Evolutionary conservation across 2,888 invertebrate species (phyloP).

Genomic region (Phyto melanocephala): DNA sequence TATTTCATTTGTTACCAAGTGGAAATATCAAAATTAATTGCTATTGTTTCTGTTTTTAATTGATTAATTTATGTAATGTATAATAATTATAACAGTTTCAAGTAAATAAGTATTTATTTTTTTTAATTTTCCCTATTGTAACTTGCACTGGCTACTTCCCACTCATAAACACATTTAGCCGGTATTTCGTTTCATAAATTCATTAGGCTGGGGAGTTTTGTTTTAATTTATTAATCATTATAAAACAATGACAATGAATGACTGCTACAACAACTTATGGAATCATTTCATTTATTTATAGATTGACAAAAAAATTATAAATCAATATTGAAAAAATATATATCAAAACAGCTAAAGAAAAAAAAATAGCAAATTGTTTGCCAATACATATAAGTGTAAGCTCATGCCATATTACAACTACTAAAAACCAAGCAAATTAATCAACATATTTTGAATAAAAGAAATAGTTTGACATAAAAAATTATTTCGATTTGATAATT

Average conservation of each 20-base stretch:
- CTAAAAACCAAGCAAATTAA: background rate
- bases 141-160: too few relatives aligned
- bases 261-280: background rate
- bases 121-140: background rate
- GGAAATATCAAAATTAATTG: background rate
- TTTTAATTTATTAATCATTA: too few relatives aligned
- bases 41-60: background rate
- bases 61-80: background rate
- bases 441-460: background rate
- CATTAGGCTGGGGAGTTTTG: too few relatives aligned
- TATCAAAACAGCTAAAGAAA: too few relatives aligned
- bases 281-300: background rate
- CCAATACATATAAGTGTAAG: too few relatives aligned
- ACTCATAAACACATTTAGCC: too few relatives aligned
- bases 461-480: background rate
- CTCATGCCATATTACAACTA: too few relatives aligned
- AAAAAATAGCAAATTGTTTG: too few relatives aligned
- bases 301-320: too few relatives aligned
- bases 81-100: background rate
- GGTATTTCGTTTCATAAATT: too few relatives aligned
- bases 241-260: too few relatives aligned
- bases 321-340: too few relatives aligned
- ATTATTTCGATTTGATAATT: conserved; percentile 10
- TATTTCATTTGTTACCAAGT: background rate
- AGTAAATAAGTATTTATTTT: background rate